Evolutionary conservation across 2,113 vertebrate species (phyloP).

Genomic region (Hydrolagus affinis): DNA sequence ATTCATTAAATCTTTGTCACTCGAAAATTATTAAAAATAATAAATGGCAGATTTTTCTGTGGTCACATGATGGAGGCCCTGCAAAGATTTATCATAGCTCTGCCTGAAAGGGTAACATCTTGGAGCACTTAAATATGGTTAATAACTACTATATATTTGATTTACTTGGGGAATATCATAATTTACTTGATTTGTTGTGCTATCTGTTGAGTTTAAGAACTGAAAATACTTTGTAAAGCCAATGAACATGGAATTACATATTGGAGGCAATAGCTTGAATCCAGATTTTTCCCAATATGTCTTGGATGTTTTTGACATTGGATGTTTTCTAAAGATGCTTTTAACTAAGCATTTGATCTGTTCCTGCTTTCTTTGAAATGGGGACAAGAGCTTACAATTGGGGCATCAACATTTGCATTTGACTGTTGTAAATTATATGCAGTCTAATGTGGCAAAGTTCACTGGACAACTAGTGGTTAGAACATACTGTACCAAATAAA

Average conservation of each 20-base stretch:
- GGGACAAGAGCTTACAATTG: no score
- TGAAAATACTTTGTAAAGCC: neutral
- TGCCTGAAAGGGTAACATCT: neutral
- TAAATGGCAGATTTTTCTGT: neutral
- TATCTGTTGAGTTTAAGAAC: neutral
- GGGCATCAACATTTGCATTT: no score
- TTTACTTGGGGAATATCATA: neutral
- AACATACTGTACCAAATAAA: no score
- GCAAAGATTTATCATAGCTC: neutral
- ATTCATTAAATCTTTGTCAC: no score
- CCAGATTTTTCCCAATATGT: neutral
- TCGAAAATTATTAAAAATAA: slow-evolving; percentile 1
- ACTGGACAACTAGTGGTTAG: no score
- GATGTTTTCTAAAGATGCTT: neutral
- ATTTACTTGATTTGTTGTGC: neutral
- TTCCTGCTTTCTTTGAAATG: neutral
- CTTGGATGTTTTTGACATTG: neutral
- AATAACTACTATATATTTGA: neutral
- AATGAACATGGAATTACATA: neutral
- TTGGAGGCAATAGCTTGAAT: neutral
- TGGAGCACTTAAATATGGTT: neutral
- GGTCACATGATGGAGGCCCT: neutral
- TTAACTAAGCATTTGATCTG: neutral
- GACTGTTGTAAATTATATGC: no score
- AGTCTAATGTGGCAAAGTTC: no score